phyloP scores from a whole-genome alignment of 1,140 invertebrate genomes.

The Bombus terrestris region DNA sequence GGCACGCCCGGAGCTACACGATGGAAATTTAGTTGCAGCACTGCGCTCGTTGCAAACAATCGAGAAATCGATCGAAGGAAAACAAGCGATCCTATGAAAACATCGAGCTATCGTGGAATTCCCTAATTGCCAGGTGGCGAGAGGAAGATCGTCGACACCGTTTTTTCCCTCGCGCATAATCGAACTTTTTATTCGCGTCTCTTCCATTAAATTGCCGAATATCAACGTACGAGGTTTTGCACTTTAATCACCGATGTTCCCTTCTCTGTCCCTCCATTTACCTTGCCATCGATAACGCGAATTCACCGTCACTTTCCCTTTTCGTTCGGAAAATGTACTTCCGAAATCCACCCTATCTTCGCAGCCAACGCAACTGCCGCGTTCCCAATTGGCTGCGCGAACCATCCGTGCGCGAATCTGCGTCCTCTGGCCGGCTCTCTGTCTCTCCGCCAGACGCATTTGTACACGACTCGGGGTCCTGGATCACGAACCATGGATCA shows the following conservation, averaged over 20 bases:
- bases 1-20: not conserved
- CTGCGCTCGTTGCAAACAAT: not conserved
- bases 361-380: not conserved
- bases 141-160: not conserved
- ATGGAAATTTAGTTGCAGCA: not conserved
- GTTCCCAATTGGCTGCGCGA: not conserved
- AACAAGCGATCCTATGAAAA: not conserved
- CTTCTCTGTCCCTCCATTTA: constrained; percentile 44
- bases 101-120: not conserved
- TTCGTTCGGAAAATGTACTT: constrained; percentile 28
- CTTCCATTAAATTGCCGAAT: constrained; percentile 56
- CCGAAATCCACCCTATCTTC: constrained; percentile 1
- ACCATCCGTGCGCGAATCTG: not conserved
- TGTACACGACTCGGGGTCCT: not conserved
- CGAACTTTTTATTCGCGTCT: not conserved
- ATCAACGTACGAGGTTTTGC: constrained; percentile 66
- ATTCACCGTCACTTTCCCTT: constrained; percentile 58
- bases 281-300: constrained; percentile 57
- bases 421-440: not conserved
- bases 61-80: not conserved
- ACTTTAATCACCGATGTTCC: constrained; percentile 60
- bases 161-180: constrained; percentile 4
- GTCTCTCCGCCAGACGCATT: not conserved
- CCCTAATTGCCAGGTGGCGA: not conserved
- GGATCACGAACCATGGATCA: too few relatives aligned